Conservation (phyloP, 2,797 vertebrate genomes). For the Synaphobranchus kaupii region DNA sequence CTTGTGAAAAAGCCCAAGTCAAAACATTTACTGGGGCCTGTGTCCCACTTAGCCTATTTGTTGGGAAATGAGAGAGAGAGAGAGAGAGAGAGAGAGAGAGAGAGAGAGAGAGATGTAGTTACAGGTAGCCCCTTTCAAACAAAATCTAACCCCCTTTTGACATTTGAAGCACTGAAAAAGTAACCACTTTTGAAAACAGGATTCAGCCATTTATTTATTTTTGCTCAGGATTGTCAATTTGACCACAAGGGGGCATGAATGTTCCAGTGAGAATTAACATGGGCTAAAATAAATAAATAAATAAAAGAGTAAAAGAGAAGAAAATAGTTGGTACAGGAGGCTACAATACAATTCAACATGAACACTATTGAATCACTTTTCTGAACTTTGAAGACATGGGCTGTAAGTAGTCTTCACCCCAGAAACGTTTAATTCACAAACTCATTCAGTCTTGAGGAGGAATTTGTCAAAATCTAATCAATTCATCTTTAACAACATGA, state of each 20-base stretch:
- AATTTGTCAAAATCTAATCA: not conserved
- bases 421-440: not conserved
- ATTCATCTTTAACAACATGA: not conserved
- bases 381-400: not conserved
- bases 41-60: not conserved
- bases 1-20: not conserved
- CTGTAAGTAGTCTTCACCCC: not conserved
- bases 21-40: not conserved
- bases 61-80: not conserved
- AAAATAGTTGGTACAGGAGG: not conserved
- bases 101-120: too few species aligned
- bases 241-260: constrained; percentile 62
- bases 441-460: not conserved
- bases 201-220: not conserved
- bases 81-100: too few species aligned
- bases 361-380: not conserved
- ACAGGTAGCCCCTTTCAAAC: too few species aligned
- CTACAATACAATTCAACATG: not conserved
- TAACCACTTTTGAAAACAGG: not conserved
- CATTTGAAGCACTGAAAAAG: not conserved
- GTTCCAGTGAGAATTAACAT: constrained; percentile 33
- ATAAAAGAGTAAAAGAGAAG: too few species aligned
- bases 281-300: too few species aligned
- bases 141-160: not conserved
- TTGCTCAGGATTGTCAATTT: not conserved